These are phyloP conservation scores for Agrochola macilenta DNA, from an alignment of 2,888 invertebrate genomes.

Conservation along the genomic window DNA sequence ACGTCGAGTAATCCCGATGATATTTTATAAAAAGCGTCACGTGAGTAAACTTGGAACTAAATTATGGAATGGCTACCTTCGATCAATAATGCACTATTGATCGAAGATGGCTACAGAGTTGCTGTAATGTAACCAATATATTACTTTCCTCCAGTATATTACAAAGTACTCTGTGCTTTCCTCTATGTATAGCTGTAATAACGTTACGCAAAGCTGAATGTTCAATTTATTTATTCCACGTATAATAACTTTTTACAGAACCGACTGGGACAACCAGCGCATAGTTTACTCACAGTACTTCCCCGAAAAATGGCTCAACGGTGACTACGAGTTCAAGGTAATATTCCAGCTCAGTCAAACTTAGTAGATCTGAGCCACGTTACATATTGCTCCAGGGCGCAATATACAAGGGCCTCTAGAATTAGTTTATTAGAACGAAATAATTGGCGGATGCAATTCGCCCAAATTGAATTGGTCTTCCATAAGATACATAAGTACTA, in stretches of 20 bases:
- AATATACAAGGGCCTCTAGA: not conserved
- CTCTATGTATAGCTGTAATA: not conserved
- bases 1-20: too few relatives aligned
- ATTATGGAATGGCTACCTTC: not conserved
- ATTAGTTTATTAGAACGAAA: not conserved
- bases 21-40: not conserved
- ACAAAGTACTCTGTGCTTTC: too few relatives aligned
- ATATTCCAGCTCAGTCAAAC: not conserved
- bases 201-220: not conserved
- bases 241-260: constrained; percentile 84
- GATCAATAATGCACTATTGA: too few relatives aligned
- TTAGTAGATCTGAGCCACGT: not conserved
- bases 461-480: not conserved
- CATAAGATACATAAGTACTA: not conserved
- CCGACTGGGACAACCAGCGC: constrained; percentile 91
- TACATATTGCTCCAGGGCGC: not conserved
- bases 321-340: constrained; percentile 89
- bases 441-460: constrained; percentile 12
- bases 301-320: constrained; percentile 94
- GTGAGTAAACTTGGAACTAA: not conserved
- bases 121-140: too few relatives aligned
- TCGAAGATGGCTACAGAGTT: not conserved
- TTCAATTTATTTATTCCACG: not conserved
- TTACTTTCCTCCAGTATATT: too few relatives aligned
- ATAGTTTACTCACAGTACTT: constrained; percentile 95